phyloP scores from a whole-genome alignment of 92 coral and sea anemone genomes.

The Epizoanthus scotinus region DNA sequence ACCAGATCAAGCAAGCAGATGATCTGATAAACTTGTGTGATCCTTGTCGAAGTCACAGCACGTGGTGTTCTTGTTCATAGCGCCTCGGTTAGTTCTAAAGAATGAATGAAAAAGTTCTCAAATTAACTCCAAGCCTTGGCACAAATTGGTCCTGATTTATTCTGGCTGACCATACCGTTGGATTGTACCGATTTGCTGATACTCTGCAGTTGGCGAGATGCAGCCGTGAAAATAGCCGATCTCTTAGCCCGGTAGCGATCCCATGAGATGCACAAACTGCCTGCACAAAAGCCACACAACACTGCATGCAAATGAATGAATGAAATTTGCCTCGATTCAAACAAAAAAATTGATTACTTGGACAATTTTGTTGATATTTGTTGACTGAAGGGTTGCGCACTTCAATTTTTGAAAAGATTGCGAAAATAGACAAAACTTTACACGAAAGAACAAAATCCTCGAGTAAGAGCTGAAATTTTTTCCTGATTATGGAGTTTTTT shows the following conservation, averaged over 20 bases:
- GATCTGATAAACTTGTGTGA: conserved; percentile 23
- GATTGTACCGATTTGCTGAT: neutral
- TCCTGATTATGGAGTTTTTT: neutral
- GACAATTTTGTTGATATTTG: conserved; percentile 44
- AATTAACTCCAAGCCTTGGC: neutral
- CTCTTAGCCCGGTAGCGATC: conserved; percentile 32
- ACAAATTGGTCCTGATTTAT: neutral
- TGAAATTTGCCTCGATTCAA: conserved; percentile 90
- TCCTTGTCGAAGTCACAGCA: conserved; percentile 40
- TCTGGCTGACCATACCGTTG: neutral
- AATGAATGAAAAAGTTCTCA: conserved; percentile 33
- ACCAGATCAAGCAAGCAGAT: neutral
- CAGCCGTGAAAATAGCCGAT: conserved; percentile 27
- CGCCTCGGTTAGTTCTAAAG: conserved; percentile 41
- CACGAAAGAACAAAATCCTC: neutral
- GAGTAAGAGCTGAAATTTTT: conserved; percentile 19
- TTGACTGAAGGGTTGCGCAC: conserved; percentile 7
- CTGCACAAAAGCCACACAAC: conserved; percentile 52
- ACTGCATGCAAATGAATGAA: conserved; percentile 92
- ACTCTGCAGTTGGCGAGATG: conserved; percentile 1
- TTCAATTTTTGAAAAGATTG: neutral
- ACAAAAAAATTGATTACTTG: conserved; percentile 68
- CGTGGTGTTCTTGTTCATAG: conserved; percentile 30
- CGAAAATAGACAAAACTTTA: neutral
- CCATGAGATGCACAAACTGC: conserved; percentile 47